Evolutionary conservation across 2,888 invertebrate genomes (phyloP).

Genomic region (Nasonovia ribisnigri): DNA sequence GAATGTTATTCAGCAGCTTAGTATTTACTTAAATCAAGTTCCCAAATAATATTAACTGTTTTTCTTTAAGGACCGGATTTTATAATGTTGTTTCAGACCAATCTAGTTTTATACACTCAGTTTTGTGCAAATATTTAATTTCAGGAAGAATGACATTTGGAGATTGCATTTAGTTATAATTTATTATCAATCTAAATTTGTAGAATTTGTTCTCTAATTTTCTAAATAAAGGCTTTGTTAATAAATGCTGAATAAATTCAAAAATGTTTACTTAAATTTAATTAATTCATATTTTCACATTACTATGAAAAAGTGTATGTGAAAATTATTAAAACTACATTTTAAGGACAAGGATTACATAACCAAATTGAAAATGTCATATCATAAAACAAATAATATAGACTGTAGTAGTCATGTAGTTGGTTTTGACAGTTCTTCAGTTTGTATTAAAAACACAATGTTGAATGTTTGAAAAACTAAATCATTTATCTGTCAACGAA

Average conservation of each 20-base stretch:
- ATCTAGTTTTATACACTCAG: neutral
- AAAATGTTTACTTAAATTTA: neutral
- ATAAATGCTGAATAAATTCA: neutral
- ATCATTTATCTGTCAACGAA: neutral
- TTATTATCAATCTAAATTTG: neutral
- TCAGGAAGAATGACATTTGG: neutral
- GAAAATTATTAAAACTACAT: no score
- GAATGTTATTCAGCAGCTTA: neutral
- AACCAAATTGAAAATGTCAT: neutral
- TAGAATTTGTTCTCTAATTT: neutral
- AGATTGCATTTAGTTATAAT: neutral
- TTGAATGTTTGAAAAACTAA: neutral
- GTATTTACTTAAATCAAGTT: neutral
- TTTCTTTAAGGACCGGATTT: neutral
- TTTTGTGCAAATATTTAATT: neutral
- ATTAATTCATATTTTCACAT: neutral
- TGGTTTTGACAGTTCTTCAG: neutral
- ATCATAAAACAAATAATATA: neutral
- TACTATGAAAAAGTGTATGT: neutral
- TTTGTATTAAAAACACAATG: neutral
- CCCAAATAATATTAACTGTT: neutral
- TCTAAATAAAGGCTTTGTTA: neutral
- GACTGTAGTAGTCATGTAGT: neutral
- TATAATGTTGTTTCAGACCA: neutral
- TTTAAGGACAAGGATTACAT: neutral